Evolutionary conservation across 2,113 vertebrate species (phyloP), one percentile per base, ranked within the genome.

Genomic region (Nestor notabilis): DNA sequence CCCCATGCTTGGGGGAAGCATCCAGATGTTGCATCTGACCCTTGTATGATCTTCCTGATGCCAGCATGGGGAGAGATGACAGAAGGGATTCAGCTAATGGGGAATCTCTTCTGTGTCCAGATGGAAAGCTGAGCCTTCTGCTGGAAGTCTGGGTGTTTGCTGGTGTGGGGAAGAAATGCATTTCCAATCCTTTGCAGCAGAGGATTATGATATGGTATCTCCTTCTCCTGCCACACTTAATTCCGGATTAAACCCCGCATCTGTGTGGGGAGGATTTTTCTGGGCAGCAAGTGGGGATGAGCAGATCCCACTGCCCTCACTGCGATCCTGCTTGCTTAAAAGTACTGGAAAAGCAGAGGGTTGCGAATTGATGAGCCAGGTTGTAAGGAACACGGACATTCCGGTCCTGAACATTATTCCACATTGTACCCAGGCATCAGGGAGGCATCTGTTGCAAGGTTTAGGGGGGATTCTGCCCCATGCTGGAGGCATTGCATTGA

Each of bases 351-450:
- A 89, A 85, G 44, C 4, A 2, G 41, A 68, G 7, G 33, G 56
- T 9, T 58, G 13, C 2, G 21, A 58, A 35, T 2, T 35, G 33
- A 35, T 58, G 56, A 58, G 10, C 21, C 56, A 35, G 21, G 13
- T 7, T 35, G 33, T 33, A 58, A 58, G 56, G 56, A 35, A 24
- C 50, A 46, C 33, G 41, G 17, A 41, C 27, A 4, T 74, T 70
- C 29, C 0, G 0, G 5, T 1, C 33, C 2, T 1, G 8, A 50
- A 35, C 6, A 0, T 43, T 44, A 27, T 46, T n/a, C 55, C 10
- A 3, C 10, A 7, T 31, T 6, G 2, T 15, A 55, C 65, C 46
- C 35, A 8, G 44, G 43, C 2, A 1, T 0, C 8, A 19, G 21
- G 49, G 53, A 39, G 52, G 23, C 3, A 3, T 23, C 70, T 5